Evolutionary conservation across 2,888 invertebrate species (phyloP), one percentile per base, ranked within the genome.

Genomic region (Seira musarum): DNA sequence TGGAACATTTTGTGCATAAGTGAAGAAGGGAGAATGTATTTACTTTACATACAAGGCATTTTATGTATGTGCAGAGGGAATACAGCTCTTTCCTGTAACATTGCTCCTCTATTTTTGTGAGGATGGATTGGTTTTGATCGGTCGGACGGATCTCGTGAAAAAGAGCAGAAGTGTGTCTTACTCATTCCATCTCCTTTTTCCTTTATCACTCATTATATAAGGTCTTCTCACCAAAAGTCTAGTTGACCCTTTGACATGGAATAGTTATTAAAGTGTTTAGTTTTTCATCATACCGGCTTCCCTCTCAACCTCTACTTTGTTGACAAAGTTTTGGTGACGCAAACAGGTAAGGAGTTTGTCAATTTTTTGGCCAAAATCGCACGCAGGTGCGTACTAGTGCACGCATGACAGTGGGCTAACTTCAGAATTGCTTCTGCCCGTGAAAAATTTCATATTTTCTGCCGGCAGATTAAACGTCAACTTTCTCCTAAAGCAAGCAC

Each of bases 331-430:
- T 77, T 70, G 70, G 76, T n/a, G 70, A 77, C 69, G 69, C 80
- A 76, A 81, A 76, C 83, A 83, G 79, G 83, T 81, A 78, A 80
- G 80, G 83, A 83, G 81, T 81, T 81, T 83, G 80, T 81, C 81
- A 81, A 77, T 80, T 83, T 83, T 83, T 76, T 81, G 71, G 71
- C 57, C 75, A 76, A 84, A 78, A 81, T 82, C 84, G 69, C 93
- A 94, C 94, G 94, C 94, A 96, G 95, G 95, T 95, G 95, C 95
- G 95, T 95, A 96, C 95, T 70, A 61, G 70, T 61, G n/a, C n/a
- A 77, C 76, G 76, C 76, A 77, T 77, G 76, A 77, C 69, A 70
- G 70, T 77, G 76, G 70, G 76, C 69, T 61, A 25, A 67, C 69
- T 49, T 24, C 21, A 22, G 68, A 77, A 77, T 35, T 77, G 76